Percentiles rank a stretch among this genome's conserved stretches.
phyloP scores from a whole-genome alignment of 2,888 invertebrate genomes.

The Esperia sulphurella region DNA sequence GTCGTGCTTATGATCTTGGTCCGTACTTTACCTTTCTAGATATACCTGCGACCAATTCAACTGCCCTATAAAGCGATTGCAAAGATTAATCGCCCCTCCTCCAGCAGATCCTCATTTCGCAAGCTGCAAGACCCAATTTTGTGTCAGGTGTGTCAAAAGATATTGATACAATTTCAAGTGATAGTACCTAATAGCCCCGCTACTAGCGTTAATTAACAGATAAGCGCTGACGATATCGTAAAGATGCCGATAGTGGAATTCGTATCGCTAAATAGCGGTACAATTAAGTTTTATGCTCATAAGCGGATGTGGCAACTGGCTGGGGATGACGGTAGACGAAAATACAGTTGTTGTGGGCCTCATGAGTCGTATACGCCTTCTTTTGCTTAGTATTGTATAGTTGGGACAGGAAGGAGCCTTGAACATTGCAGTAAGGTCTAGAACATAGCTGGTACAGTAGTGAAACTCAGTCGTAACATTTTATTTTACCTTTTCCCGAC shows the following conservation, averaged over 20 bases:
- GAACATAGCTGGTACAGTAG: no score
- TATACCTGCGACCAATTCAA: neutral
- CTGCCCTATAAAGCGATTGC: neutral
- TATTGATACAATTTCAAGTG: neutral
- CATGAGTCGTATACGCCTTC: no score
- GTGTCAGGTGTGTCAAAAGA: neutral
- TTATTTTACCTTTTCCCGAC: no score
- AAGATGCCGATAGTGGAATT: constrained; percentile 16
- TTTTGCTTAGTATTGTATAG: no score
- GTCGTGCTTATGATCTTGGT: no score
- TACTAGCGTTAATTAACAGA: constrained; percentile 25
- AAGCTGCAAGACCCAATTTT: no score
- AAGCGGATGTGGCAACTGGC: neutral
- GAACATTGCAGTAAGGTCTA: no score
- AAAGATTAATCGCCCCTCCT: no score
- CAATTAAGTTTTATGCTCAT: neutral
- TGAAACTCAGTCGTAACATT: no score
- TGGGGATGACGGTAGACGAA: neutral
- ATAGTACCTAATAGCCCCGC: neutral
- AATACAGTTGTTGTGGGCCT: neutral
- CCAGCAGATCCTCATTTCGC: no score
- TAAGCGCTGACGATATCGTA: constrained; percentile 19
- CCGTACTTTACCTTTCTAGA: neutral
- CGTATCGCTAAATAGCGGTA: constrained; percentile 2
- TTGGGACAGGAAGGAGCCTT: no score